A percentile compares a stretch with the other conserved stretches of the same genome.
These are phyloP conservation scores for Darevskia nairensis DNA, from an alignment of 2,797 vertebrate species.

Conservation along the genomic window DNA sequence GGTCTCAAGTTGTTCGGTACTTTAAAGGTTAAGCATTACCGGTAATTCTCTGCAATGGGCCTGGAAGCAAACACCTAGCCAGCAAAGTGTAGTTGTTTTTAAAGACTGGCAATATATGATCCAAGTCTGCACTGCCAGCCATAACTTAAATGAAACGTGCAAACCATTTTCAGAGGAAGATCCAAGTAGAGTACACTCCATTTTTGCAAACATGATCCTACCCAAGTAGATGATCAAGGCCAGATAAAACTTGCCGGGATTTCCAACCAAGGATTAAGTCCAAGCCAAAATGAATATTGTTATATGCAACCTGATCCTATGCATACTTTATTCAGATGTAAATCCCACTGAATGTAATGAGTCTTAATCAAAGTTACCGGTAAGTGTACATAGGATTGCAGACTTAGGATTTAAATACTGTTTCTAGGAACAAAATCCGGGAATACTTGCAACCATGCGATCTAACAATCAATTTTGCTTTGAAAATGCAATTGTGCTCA, in stretches of 20 bases:
- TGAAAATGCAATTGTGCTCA: conserved; percentile 20
- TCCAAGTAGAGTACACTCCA: background rate
- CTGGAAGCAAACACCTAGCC: background rate
- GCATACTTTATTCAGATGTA: background rate
- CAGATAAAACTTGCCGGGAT: background rate
- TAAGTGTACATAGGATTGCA: background rate
- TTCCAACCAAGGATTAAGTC: background rate
- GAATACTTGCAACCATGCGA: background rate
- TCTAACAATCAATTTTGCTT: conserved; percentile 39
- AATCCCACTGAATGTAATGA: background rate
- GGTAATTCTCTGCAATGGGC: background rate
- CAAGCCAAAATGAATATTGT: background rate
- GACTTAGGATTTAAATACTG: conserved; percentile 24
- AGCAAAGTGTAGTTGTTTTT: background rate
- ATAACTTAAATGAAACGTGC: background rate
- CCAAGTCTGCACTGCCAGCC: background rate
- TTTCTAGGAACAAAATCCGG: conserved; percentile 20
- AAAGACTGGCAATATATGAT: background rate
- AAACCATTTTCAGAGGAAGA: background rate
- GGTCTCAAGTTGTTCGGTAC: background rate
- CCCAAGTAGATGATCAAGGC: background rate
- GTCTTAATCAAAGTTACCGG: background rate
- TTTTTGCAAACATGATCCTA: background rate
- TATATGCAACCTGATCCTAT: background rate
- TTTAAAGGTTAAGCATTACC: too few species aligned